A percentile compares a stretch with the other conserved stretches of the same genome.
These are phyloP conservation scores for Idris sp. DNA, from an alignment of 1,140 invertebrate genomes.

Conservation along the genomic window DNA sequence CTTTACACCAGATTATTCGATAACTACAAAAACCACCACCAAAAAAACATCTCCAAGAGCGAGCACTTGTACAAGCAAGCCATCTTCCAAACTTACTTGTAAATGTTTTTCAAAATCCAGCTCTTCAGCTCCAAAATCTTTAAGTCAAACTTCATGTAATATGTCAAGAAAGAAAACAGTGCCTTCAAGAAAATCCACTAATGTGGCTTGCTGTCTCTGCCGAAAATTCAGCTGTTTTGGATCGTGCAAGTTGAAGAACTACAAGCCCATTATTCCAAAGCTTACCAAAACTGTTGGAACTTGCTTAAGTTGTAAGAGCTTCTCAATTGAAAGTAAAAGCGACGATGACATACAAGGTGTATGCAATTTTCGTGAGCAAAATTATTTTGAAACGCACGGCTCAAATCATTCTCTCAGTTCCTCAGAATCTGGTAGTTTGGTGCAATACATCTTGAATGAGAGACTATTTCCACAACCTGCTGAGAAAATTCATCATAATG, in stretches of 20 bases:
- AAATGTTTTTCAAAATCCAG: slow-evolving; percentile 61
- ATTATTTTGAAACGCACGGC: slow-evolving; percentile 74
- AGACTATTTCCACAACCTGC: slow-evolving; percentile 67
- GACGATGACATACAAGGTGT: slow-evolving; percentile 49
- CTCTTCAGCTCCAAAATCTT: slow-evolving; percentile 26
- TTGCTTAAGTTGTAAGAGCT: slow-evolving; percentile 1
- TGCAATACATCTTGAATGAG: slow-evolving; percentile 68
- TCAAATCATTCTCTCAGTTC: slow-evolving; percentile 60
- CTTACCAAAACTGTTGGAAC: background rate
- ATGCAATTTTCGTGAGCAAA: slow-evolving; percentile 68
- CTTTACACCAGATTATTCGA: too few relatives aligned
- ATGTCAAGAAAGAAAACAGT: slow-evolving; percentile 5
- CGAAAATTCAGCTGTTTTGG: slow-evolving; percentile 15
- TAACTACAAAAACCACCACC: background rate
- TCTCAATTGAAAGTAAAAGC: background rate
- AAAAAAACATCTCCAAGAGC: background rate
- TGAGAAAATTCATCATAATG: slow-evolving; percentile 53
- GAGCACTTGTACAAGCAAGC: slow-evolving; percentile 3
- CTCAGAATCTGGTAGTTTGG: slow-evolving; percentile 61
- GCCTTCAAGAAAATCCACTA: slow-evolving; percentile 12
- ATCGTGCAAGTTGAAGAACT: slow-evolving; percentile 3
- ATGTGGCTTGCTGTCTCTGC: slow-evolving; percentile 12
- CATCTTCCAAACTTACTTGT: background rate
- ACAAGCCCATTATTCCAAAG: slow-evolving; percentile 12
- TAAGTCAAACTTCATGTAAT: slow-evolving; percentile 6